Evolutionary conservation across 1,140 invertebrate genomes (phyloP), one percentile per base, ranked within the genome.

Genomic region (Danaus plexippus): DNA sequence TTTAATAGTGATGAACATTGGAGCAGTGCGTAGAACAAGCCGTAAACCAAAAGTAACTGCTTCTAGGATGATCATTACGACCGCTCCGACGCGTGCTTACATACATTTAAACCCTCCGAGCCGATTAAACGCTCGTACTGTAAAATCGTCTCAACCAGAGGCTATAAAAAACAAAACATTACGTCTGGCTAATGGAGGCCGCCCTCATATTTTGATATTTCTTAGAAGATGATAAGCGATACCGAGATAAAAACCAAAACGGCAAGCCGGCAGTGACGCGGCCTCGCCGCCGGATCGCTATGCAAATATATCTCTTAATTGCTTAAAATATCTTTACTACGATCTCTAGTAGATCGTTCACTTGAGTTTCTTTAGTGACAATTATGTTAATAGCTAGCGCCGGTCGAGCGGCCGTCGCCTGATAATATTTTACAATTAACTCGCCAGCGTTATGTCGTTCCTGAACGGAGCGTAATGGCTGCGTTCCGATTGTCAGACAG

Each of bases 231-330:
- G 73, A 75, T 77, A 78, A 80, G 69, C 63, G 61, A 49, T 41
- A 57, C 13, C 9, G 49, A 76, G 64, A 76, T 73, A 77, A 77
- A 69, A 68, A 64, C 60, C 60, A 67, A 74, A 77, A 82, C 76
- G 71, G 77, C 79, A 72, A 75, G 52, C 54, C 55, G 56, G 61
- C 61, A 57, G 74, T 76, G 72, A 74, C 66, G 66, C 69, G 59
- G 66, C 55, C 59, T 47, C 66, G 56, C 63, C 65, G 67, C 57
- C 66, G 67, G 75, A 70, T 80, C 79, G 64, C 75, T 78, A 83
- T 80, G 80, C 80, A 82, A 82, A 84, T 81, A 78, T 63, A 69
- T 52, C 41, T 73, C 71, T 76, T 84, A 85, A 82, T 85, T 77
- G 70, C 73, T 59, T 52, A 54, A 66, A 72, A 71, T 77, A 83